A percentile compares a stretch with the other conserved stretches of the same genome.
These are phyloP conservation scores for Syrmaticus mikado DNA, from an alignment of 2,113 vertebrate species.

Conservation along the genomic window DNA sequence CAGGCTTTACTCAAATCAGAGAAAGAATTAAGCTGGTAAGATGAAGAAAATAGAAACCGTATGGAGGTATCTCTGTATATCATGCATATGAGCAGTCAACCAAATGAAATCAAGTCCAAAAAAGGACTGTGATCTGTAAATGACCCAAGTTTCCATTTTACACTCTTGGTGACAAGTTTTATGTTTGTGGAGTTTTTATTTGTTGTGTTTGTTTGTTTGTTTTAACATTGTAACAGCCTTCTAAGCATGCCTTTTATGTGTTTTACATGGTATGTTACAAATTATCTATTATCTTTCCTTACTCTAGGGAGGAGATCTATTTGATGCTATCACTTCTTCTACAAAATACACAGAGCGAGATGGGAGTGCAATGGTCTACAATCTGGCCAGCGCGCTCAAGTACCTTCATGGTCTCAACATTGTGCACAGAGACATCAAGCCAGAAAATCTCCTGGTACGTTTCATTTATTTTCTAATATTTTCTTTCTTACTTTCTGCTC, in stretches of 20 bases:
- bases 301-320: conserved; percentile 92
- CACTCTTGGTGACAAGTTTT: background rate
- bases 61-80: background rate
- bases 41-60: background rate
- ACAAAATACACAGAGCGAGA: conserved; percentile 96
- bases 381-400: conserved; percentile 90
- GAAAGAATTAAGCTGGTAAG: background rate
- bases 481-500: background rate
- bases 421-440: conserved; percentile 97
- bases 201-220: background rate
- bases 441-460: conserved; percentile 94
- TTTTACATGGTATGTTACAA: accelerated
- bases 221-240: background rate
- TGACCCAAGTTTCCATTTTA: background rate
- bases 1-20: background rate
- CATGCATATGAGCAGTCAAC: background rate
- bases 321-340: conserved; percentile 96
- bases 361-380: conserved; percentile 93
- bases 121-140: background rate
- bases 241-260: background rate
- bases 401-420: conserved; percentile 94
- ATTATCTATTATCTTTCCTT: background rate
- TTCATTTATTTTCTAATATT: background rate
- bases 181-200: background rate
- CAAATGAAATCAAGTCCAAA: background rate